Evolutionary conservation across 2,888 invertebrate species (phyloP).

Genomic region (Sphaerophoria rueppellii): DNA sequence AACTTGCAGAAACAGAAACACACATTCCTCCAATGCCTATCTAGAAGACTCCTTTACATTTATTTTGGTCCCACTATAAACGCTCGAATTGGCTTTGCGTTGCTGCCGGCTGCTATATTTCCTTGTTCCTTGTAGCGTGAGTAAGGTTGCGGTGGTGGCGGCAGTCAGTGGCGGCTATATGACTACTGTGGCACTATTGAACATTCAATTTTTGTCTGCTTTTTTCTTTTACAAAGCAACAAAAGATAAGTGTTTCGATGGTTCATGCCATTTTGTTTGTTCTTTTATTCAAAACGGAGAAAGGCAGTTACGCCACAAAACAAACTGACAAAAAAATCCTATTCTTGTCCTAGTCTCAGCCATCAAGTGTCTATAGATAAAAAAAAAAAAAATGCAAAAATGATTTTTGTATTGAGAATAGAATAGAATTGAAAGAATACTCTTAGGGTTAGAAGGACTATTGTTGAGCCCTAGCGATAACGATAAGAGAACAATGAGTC

Average conservation of each 20-base stretch:
- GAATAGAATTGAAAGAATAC: constrained; percentile 52
- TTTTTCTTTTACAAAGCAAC: constrained; percentile 23
- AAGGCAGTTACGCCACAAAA: constrained; percentile 46
- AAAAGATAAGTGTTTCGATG: constrained; percentile 51
- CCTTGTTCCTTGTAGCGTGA: not conserved
- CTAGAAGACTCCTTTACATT: not conserved
- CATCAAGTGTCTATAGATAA: not conserved
- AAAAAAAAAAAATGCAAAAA: not conserved
- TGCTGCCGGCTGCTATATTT: not conserved
- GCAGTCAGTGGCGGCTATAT: constrained; percentile 1
- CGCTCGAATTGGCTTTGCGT: not conserved
- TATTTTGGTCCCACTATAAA: constrained; percentile 2
- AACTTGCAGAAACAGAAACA: constrained; percentile 45
- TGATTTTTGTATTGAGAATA: constrained; percentile 6
- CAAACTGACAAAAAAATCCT: not conserved
- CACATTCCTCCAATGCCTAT: not conserved
- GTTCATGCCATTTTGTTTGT: constrained; percentile 51
- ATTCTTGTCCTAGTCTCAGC: not conserved
- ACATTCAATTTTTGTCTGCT: constrained; percentile 4
- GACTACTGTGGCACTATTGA: constrained; percentile 44
- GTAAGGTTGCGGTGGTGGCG: not conserved
- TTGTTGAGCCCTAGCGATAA: constrained; percentile 30
- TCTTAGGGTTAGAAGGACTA: constrained; percentile 31
- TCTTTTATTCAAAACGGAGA: constrained; percentile 49
- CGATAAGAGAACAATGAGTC: constrained; percentile 55